A percentile compares a stretch with the other conserved stretches of the same genome.
phyloP scores from a whole-genome alignment of 1,140 invertebrate species.

The Cotesia chilonis region DNA sequence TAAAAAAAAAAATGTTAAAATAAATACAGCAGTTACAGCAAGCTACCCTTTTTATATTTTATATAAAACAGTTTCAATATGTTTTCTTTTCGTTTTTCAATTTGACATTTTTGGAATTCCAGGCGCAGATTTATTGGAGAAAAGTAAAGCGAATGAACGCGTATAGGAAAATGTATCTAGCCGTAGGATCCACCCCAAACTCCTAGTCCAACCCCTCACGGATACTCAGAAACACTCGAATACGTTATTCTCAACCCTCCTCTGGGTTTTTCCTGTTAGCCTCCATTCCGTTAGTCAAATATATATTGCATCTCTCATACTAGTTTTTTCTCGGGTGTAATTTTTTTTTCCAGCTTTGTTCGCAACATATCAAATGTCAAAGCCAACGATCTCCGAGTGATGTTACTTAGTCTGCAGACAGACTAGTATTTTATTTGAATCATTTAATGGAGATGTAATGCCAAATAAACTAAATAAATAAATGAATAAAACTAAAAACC shows the following conservation, averaged over 20 bases:
- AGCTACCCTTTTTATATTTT: background rate
- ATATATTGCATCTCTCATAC: background rate
- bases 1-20: no score
- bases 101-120: no score
- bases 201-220: slow-evolving; percentile 1
- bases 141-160: background rate
- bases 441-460: background rate
- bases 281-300: slow-evolving; percentile 4
- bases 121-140: slow-evolving; percentile 5
- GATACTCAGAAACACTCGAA: slow-evolving; percentile 1
- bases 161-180: slow-evolving; percentile 5
- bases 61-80: background rate
- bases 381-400: slow-evolving; percentile 9
- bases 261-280: background rate
- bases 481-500: no score
- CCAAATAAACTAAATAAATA: background rate
- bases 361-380: slow-evolving; percentile 13
- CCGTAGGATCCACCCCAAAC: slow-evolving; percentile 3
- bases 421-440: slow-evolving; percentile 5
- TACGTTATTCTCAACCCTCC: background rate
- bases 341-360: background rate
- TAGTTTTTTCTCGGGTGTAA: background rate
- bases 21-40: no score
- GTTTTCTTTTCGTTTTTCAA: background rate
- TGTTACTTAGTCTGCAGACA: background rate